These are phyloP conservation scores for Spheniscus humboldti DNA, from an alignment of 2,797 vertebrate species.

Conservation along the genomic window DNA sequence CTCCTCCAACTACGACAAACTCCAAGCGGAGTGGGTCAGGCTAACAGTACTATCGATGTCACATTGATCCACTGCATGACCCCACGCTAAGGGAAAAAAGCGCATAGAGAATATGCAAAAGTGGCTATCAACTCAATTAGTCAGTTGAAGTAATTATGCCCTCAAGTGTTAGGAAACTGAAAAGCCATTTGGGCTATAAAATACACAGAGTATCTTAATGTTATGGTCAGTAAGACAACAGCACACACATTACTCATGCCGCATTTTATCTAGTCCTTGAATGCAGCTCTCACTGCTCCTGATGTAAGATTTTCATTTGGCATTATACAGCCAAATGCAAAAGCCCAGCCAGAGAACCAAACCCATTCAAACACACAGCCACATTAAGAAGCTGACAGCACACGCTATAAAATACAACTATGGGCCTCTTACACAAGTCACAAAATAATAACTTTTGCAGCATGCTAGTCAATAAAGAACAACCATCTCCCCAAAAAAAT, in stretches of 20 bases:
- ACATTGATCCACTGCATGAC: not conserved
- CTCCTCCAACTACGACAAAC: not conserved
- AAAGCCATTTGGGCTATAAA: constrained; percentile 16
- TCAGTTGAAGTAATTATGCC: constrained; percentile 26
- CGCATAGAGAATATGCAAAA: not conserved
- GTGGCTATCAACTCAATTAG: not conserved
- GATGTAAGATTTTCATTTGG: not conserved
- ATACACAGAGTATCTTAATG: not conserved
- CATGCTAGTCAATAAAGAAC: constrained; percentile 4
- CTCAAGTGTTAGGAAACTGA: constrained; percentile 31
- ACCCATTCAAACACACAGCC: not conserved
- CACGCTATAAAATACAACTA: not conserved
- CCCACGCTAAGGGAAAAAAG: not conserved
- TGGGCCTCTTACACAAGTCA: not conserved
- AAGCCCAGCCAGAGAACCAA: not conserved
- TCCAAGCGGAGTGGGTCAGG: not conserved
- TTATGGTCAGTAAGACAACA: not conserved
- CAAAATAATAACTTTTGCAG: constrained; percentile 56
- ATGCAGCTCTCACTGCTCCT: not conserved
- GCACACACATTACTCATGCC: not conserved
- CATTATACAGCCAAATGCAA: not conserved
- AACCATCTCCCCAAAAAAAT: constrained; percentile 1
- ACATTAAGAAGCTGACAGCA: not conserved
- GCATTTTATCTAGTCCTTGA: not conserved
- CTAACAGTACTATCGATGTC: not conserved